phyloP scores from a whole-genome alignment of 2,888 invertebrate genomes.

The Polyommatus icarus region DNA sequence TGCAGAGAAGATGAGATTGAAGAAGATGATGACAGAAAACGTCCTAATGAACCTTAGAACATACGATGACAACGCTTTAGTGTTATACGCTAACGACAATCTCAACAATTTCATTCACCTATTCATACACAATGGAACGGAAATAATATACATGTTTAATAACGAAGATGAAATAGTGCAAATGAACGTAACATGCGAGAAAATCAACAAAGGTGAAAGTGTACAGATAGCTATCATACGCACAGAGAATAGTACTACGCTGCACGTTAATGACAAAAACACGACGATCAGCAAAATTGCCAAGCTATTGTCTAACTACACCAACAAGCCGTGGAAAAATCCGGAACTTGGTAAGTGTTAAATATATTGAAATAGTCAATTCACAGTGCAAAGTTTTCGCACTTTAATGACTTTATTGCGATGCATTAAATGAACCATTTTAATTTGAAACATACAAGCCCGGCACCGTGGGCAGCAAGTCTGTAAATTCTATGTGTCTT shows the following conservation, averaged over 20 bases:
- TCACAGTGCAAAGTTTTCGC: not conserved
- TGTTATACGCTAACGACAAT: constrained; percentile 95
- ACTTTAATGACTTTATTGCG: too few species aligned
- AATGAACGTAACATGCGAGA: constrained; percentile 87
- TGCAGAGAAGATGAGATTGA: constrained; percentile 82
- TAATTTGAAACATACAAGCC: too few species aligned
- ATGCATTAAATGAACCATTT: too few species aligned
- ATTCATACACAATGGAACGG: constrained; percentile 88
- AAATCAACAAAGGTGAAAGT: constrained; percentile 89
- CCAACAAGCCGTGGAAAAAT: constrained; percentile 93
- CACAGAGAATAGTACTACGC: constrained; percentile 84
- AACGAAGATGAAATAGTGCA: constrained; percentile 89
- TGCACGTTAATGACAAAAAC: constrained; percentile 91
- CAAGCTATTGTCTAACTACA: constrained; percentile 86
- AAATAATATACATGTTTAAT: constrained; percentile 92
- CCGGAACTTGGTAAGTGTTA: constrained; percentile 84
- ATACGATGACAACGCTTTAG: constrained; percentile 88
- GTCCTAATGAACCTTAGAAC: constrained; percentile 94
- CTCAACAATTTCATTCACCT: constrained; percentile 95
- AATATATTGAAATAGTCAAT: not conserved
- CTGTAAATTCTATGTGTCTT: too few species aligned
- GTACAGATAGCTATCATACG: constrained; percentile 93
- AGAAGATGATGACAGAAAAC: constrained; percentile 88
- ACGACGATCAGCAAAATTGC: constrained; percentile 85
- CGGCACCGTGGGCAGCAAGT: too few species aligned